A percentile compares a stretch with the other conserved stretches of the same genome.
phyloP scores from a whole-genome alignment of 2,113 vertebrate species.

The Pygoscelis antarcticus region DNA sequence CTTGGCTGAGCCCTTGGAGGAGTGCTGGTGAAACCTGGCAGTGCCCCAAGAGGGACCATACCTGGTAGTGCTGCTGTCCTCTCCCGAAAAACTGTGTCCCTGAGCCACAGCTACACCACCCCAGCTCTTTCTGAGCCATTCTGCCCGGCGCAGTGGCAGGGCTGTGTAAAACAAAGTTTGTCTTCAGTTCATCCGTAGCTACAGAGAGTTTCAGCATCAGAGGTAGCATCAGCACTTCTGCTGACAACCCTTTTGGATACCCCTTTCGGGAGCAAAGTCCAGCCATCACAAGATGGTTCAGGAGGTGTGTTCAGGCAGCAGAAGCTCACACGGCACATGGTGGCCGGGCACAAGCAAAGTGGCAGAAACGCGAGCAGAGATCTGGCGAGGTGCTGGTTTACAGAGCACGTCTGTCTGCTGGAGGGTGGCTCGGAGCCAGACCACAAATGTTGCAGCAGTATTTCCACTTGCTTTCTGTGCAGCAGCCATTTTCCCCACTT shows the following conservation, averaged over 20 bases:
- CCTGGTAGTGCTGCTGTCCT: neutral
- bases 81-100: neutral
- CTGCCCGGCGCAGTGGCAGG: neutral
- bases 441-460: neutral
- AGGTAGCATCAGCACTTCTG: neutral
- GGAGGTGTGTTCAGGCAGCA: neutral
- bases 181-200: neutral
- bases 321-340: neutral
- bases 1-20: neutral
- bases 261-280: neutral
- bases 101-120: neutral
- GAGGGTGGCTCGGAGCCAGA: neutral
- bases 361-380: neutral
- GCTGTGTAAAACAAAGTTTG: neutral
- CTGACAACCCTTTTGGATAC: too few relatives aligned
- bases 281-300: neutral
- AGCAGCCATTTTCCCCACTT: neutral
- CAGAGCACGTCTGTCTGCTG: neutral
- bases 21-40: neutral
- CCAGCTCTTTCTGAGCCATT: neutral
- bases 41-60: neutral
- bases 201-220: rapidly evolving
- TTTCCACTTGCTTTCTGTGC: neutral
- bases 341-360: neutral
- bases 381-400: neutral